phyloP scores from a whole-genome alignment of 2,113 vertebrate genomes.

The Pangasianodon gigas region DNA sequence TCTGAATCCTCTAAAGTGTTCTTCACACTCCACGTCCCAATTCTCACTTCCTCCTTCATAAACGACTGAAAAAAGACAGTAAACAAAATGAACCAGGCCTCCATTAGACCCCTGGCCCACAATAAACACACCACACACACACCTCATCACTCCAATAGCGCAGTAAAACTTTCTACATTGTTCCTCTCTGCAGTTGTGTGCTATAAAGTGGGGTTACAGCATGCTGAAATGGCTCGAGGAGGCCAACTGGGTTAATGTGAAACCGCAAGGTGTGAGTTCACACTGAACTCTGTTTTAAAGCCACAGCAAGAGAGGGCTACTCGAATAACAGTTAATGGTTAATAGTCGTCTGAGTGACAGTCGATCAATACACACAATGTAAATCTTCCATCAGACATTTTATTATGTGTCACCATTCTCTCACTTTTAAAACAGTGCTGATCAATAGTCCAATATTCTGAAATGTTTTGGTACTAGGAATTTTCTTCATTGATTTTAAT shows the following conservation, averaged over 20 bases:
- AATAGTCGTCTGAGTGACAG: slow-evolving; percentile 20
- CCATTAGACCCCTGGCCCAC: slow-evolving; percentile 44
- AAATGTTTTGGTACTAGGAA: slow-evolving; percentile 37
- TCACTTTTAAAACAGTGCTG: slow-evolving; percentile 27
- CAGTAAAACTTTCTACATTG: slow-evolving; percentile 55
- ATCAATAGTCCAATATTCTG: slow-evolving; percentile 54
- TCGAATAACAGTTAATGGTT: slow-evolving; percentile 45
- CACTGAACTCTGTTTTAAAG: slow-evolving; percentile 24
- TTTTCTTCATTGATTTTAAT: slow-evolving; percentile 51
- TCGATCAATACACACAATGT: slow-evolving; percentile 48
- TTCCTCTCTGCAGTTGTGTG: slow-evolving; percentile 19
- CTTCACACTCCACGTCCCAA: slow-evolving; percentile 52
- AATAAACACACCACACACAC: slow-evolving; percentile 53
- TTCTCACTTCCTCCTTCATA: slow-evolving; percentile 34
- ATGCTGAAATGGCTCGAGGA: slow-evolving; percentile 19
- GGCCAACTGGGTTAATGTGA: slow-evolving; percentile 36
- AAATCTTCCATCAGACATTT: slow-evolving; percentile 53
- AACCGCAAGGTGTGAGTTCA: slow-evolving; percentile 33
- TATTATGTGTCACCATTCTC: slow-evolving; percentile 42
- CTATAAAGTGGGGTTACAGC: slow-evolving; percentile 41
- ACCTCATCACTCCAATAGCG: slow-evolving; percentile 45
- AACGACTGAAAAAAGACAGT: slow-evolving; percentile 49
- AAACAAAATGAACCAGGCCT: slow-evolving; percentile 50
- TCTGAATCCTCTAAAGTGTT: slow-evolving; percentile 37
- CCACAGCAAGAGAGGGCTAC: slow-evolving; percentile 25